Evolutionary conservation across 2,797 vertebrate species (phyloP).

Genomic region (Antennarius maculatus): DNA sequence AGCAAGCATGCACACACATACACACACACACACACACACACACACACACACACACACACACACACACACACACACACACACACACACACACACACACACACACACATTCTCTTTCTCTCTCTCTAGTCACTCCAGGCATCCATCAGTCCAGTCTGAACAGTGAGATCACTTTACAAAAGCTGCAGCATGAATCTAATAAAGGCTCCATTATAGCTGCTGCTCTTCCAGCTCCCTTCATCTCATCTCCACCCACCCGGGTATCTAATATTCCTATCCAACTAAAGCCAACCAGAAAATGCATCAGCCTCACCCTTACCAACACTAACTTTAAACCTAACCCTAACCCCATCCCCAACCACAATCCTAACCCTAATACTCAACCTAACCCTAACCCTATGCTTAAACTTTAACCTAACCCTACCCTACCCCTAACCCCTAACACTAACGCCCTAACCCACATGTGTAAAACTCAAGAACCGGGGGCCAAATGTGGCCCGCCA

Average conservation of each 20-base stretch:
- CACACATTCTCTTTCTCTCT: constrained; percentile 18
- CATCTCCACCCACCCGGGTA: neutral
- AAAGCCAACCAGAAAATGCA: no score
- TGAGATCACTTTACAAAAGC: constrained; percentile 66
- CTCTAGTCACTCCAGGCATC: constrained; percentile 27
- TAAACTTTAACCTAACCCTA: no score
- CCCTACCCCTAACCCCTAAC: no score
- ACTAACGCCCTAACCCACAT: no score
- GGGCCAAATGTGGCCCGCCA: no score
- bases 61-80: constrained; percentile 33
- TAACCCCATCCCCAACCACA: no score
- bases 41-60: constrained; percentile 33
- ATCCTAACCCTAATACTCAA: no score
- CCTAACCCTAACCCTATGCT: no score
- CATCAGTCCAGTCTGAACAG: constrained; percentile 52
- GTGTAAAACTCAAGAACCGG: no score
- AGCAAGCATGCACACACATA: constrained; percentile 22
- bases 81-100: constrained; percentile 32
- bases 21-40: constrained; percentile 32
- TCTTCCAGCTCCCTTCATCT: constrained; percentile 9
- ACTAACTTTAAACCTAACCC: no score
- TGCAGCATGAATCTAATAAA: constrained; percentile 72
- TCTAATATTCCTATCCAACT: neutral
- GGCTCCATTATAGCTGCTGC: constrained; percentile 66
- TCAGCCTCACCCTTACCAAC: no score